These are phyloP conservation scores for Tuberolachnus salignus DNA, from an alignment of 2,888 invertebrate species.

Conservation along the genomic window DNA sequence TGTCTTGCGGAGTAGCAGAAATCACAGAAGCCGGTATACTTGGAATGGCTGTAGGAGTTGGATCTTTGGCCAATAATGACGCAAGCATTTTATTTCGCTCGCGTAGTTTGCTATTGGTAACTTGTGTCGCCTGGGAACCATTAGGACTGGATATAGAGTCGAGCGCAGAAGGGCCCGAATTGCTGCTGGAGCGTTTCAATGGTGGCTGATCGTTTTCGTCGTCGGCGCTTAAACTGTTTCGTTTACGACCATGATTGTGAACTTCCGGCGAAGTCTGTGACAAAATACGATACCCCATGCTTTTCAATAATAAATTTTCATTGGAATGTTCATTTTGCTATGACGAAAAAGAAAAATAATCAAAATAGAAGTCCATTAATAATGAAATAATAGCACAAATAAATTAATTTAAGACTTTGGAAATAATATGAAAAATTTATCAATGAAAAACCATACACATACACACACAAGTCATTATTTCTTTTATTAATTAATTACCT, in stretches of 20 bases:
- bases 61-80: constrained; percentile 76
- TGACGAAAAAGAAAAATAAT: constrained; percentile 4
- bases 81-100: constrained; percentile 87
- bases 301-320: constrained; percentile 15
- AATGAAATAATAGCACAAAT: constrained; percentile 3
- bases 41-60: constrained; percentile 69
- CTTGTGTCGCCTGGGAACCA: constrained; percentile 60
- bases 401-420: constrained; percentile 33
- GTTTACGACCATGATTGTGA: constrained; percentile 58
- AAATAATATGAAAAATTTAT: constrained; percentile 39
- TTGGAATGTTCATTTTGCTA: constrained; percentile 44
- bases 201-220: constrained; percentile 48
- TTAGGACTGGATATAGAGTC: constrained; percentile 61
- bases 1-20: constrained; percentile 75
- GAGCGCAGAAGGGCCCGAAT: constrained; percentile 19
- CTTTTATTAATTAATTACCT: constrained; percentile 36
- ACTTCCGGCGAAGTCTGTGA: constrained; percentile 46
- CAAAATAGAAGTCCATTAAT: not conserved
- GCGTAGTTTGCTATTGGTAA: constrained; percentile 70
- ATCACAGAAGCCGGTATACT: constrained; percentile 71
- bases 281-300: constrained; percentile 28
- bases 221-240: constrained; percentile 60
- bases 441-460: constrained; percentile 31
- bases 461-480: constrained; percentile 26
- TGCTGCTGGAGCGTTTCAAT: constrained; percentile 32